Base-by-base conservation (phyloP, 1,140 invertebrate genomes). In the Philaenus spumarius region DNA sequence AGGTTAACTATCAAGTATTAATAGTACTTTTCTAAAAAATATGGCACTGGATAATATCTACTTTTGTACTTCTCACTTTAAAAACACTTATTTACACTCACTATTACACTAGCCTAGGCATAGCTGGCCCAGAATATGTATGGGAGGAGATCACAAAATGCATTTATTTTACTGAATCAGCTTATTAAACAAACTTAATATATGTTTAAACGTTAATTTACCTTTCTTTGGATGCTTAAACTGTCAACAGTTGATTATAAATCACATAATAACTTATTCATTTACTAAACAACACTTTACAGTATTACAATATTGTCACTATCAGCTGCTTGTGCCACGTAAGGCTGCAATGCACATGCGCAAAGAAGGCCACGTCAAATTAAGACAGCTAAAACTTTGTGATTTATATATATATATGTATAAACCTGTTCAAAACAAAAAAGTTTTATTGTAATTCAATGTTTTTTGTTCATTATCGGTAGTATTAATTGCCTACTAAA, bases 271-370 rank as follows among this genome's bases (percentile, higher is more conserved):
- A 42, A 59, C 37, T 23, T 12, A 42, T 60, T 48, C 24, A 34
- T 43, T 39, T 40, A 46, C 55, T 58, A 39, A 52, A 39, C 34
- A 20, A 50, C 35, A 54, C 24, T 14, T 12, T 55, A 40, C 54
- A 39, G n/a, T 42, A 45, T 5, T 65, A 50, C 64, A 50, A 61
- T 66, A 65, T 68, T 67, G 64, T 59, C 65, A 71, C 65, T 71
- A 67, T 67, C 67, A 62, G 60, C 51, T 58, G 48, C 63, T 59
- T 72, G 68, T 80, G 79, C 79, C 78, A 81, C 78, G 79, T 81
- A 81, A 80, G 77, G 78, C 70, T 66, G 66, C 65, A 75, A 64
- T 72, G 71, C 78, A 77, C 79, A 79, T 75, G 77, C 73, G 69
- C 70, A 69, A 24, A 58, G 46, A 23, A 20, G 46, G 54, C 17